phyloP scores from a whole-genome alignment of 2,113 vertebrate species.

The Ploceus nigricollis region DNA sequence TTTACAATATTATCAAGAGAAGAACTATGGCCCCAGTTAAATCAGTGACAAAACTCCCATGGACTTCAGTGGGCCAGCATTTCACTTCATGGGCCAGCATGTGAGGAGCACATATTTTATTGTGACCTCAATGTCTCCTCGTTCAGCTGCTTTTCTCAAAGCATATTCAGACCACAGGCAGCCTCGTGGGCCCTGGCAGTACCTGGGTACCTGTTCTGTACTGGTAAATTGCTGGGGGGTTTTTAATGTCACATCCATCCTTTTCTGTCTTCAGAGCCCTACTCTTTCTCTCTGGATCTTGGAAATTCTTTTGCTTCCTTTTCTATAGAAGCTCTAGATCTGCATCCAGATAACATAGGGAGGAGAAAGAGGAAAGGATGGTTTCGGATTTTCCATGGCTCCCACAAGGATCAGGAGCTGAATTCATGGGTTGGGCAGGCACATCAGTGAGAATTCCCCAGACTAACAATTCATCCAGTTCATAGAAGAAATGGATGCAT shows the following conservation, averaged over 20 bases:
- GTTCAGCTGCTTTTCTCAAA: background rate
- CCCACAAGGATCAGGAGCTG: background rate
- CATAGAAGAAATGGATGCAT: background rate
- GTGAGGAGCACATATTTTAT: background rate
- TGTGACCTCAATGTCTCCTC: background rate
- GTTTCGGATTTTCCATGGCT: background rate
- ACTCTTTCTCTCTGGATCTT: background rate
- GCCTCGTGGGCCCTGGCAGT: background rate
- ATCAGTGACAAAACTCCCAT: background rate
- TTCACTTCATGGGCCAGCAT: background rate
- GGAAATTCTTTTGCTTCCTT: background rate
- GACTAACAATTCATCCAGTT: background rate
- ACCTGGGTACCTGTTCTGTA: background rate
- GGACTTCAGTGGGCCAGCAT: background rate
- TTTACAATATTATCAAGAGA: background rate
- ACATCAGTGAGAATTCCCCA: background rate
- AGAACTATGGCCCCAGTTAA: background rate
- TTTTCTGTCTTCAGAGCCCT: background rate
- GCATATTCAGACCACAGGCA: background rate
- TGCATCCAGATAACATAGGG: background rate
- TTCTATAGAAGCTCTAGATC: background rate
- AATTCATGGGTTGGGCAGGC: background rate
- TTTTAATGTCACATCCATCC: background rate
- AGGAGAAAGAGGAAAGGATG: background rate
- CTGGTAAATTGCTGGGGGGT: background rate